phyloP scores from a whole-genome alignment of 1,140 invertebrate genomes.

The Orius insidiosus region DNA sequence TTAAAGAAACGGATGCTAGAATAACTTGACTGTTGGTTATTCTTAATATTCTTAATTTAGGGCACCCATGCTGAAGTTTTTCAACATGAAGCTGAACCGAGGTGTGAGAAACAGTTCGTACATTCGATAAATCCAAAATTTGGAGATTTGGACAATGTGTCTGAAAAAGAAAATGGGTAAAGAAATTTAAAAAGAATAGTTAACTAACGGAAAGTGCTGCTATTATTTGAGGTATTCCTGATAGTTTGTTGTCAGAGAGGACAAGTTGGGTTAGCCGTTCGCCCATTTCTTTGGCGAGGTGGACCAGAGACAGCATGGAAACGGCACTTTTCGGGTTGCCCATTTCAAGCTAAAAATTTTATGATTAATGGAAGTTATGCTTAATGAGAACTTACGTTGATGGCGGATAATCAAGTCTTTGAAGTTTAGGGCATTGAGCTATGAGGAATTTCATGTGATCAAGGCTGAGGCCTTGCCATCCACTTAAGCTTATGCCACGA shows the following conservation, averaged over 20 bases:
- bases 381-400: conserved; percentile 29
- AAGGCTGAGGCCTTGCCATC: conserved; percentile 51
- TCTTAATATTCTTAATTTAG: conserved; percentile 52
- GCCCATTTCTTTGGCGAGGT: conserved; percentile 44
- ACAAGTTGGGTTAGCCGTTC: conserved; percentile 53
- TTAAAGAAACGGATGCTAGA: conserved; percentile 42
- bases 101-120: conserved; percentile 41
- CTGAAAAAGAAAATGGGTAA: conserved; percentile 32
- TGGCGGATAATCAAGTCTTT: conserved; percentile 52
- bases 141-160: conserved; percentile 53
- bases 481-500: conserved; percentile 46
- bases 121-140: conserved; percentile 64
- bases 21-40: conserved; percentile 62
- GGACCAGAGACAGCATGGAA: conserved; percentile 29
- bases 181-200: conserved; percentile 5
- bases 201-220: conserved; percentile 46
- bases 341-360: conserved; percentile 25
- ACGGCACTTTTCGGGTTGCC: conserved; percentile 27
- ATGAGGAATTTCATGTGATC: conserved; percentile 50
- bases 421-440: conserved; percentile 41
- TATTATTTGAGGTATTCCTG: conserved; percentile 54
- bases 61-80: conserved; percentile 59
- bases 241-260: conserved; percentile 59
- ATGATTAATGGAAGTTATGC: background rate
- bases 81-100: conserved; percentile 50